phyloP scores from a whole-genome alignment of 2,113 vertebrate species.

The Harpagus bidentatus region DNA sequence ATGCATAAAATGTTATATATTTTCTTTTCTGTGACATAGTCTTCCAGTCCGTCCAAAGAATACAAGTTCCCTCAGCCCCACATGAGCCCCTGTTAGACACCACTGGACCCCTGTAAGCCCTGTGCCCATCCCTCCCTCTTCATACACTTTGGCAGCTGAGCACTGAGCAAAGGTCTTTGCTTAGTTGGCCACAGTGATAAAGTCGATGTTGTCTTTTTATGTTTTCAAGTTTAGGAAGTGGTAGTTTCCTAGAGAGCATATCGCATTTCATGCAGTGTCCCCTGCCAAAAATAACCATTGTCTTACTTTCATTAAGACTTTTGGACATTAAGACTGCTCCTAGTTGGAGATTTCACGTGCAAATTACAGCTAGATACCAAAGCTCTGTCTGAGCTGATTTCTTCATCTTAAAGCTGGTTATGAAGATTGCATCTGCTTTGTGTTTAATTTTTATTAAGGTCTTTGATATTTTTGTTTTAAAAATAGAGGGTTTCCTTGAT shows the following conservation, averaged over 20 bases:
- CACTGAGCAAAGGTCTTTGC: background rate
- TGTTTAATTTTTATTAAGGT: background rate
- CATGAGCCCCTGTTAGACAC: background rate
- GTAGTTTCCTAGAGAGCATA: background rate
- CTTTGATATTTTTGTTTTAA: background rate
- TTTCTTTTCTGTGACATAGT: background rate
- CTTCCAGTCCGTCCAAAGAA: background rate
- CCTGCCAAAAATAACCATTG: background rate
- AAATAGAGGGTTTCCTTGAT: background rate
- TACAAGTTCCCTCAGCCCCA: background rate
- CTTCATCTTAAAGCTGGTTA: background rate
- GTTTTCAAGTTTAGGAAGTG: background rate
- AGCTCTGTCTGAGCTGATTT: background rate
- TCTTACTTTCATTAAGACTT: background rate
- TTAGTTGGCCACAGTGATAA: background rate
- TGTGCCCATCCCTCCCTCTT: background rate
- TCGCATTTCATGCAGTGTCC: background rate
- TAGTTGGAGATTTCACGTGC: background rate
- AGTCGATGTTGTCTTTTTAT: background rate
- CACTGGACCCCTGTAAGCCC: background rate
- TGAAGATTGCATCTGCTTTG: background rate
- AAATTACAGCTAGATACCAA: background rate
- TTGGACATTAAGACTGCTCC: background rate
- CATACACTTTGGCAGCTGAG: background rate
- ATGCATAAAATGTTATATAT: background rate